phyloP scores from a whole-genome alignment of 2,888 invertebrate species.

The Atherix ibis region DNA sequence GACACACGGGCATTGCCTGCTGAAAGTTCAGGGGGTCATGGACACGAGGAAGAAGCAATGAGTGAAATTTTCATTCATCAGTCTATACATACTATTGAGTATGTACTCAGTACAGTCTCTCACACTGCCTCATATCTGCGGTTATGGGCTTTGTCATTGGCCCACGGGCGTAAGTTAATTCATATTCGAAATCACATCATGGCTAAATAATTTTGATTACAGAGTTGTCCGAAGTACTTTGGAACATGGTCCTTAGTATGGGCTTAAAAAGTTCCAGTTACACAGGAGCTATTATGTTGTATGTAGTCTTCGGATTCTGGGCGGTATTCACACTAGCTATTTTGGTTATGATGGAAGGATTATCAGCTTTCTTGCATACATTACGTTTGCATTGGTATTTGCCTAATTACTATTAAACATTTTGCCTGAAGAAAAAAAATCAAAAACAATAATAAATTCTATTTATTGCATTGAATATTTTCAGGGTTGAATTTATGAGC shows the following conservation, averaged over 20 bases:
- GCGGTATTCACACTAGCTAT: slow-evolving; percentile 81
- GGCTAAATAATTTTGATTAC: slow-evolving; percentile 33
- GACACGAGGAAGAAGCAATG: slow-evolving; percentile 48
- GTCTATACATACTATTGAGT: slow-evolving; percentile 93
- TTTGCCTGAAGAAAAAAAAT: not conserved
- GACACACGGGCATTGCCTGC: slow-evolving; percentile 9
- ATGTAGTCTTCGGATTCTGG: slow-evolving; percentile 79
- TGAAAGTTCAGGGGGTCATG: slow-evolving; percentile 16
- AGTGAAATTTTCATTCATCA: slow-evolving; percentile 86
- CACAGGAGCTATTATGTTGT: slow-evolving; percentile 58
- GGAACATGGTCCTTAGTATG: slow-evolving; percentile 72
- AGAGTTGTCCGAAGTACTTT: slow-evolving; percentile 81
- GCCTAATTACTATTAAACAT: not conserved
- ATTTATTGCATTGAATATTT: slow-evolving; percentile 11
- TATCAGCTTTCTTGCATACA: slow-evolving; percentile 96
- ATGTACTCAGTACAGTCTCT: slow-evolving; percentile 86
- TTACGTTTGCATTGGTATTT: slow-evolving; percentile 88
- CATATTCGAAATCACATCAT: slow-evolving; percentile 20
- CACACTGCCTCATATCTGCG: slow-evolving; percentile 95
- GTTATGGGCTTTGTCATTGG: slow-evolving; percentile 89
- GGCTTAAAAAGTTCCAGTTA: slow-evolving; percentile 47
- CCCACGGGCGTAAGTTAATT: slow-evolving; percentile 69
- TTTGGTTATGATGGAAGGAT: slow-evolving; percentile 95
- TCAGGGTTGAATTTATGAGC: slow-evolving; percentile 92
- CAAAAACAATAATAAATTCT: not conserved